Evolutionary conservation across 2,797 vertebrate species (phyloP).

Genomic region (Gymnothorax reevesii): DNA sequence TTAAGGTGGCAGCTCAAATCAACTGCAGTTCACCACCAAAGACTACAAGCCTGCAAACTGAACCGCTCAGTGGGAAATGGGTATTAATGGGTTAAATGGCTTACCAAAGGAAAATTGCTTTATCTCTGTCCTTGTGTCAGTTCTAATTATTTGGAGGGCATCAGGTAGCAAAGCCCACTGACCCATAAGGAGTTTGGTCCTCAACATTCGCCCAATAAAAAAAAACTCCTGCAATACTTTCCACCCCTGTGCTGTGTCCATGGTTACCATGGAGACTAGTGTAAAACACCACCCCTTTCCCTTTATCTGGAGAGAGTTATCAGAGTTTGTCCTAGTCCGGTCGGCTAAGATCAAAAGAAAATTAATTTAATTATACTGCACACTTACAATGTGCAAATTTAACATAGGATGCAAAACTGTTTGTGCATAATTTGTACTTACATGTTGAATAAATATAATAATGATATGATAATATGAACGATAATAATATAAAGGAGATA

Average conservation of each 20-base stretch:
- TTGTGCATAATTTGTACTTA: not conserved
- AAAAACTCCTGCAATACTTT: not conserved
- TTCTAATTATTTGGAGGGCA: slow-evolving; percentile 9
- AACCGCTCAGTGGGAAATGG: not conserved
- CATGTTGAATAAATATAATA: not conserved
- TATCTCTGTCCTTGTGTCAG: not conserved
- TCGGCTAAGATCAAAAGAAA: slow-evolving; percentile 73
- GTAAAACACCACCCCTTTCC: slow-evolving; percentile 65
- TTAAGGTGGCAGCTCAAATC: not conserved
- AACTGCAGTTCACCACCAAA: not conserved
- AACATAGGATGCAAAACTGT: not conserved
- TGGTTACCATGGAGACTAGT: not conserved
- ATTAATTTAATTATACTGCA: not conserved
- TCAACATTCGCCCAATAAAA: not conserved
- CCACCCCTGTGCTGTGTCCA: not conserved
- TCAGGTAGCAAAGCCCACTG: not conserved
- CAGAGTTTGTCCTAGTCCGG: slow-evolving; percentile 83
- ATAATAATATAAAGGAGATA: not conserved
- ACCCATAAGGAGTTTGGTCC: not conserved
- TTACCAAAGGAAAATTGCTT: not conserved
- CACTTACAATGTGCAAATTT: not conserved
- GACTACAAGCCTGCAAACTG: not conserved
- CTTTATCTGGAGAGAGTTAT: slow-evolving; percentile 88
- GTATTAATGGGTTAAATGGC: not conserved
- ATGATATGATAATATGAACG: not conserved